These are phyloP conservation scores for Lissocephala sabroskyi DNA, from an alignment of 2,888 invertebrate genomes.

Conservation along the genomic window DNA sequence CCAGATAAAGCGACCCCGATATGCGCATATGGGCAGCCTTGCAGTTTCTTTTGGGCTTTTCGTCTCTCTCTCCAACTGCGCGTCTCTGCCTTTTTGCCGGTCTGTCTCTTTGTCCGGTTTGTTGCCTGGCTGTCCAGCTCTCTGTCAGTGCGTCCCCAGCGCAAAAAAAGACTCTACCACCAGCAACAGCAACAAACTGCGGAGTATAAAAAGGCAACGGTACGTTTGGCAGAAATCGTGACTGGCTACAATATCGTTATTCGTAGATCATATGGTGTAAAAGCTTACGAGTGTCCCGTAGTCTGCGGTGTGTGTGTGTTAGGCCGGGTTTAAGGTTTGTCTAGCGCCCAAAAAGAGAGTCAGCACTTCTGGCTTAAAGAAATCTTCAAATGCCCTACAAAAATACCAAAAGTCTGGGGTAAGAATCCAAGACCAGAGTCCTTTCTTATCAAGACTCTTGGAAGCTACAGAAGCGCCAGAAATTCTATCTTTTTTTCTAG, in stretches of 20 bases:
- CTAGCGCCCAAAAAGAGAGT: constrained; percentile 28
- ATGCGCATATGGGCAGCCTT: constrained; percentile 61
- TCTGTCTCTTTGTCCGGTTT: constrained; percentile 11
- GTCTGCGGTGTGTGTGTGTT: constrained; percentile 13
- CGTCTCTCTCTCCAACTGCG: too few relatives aligned
- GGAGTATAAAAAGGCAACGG: constrained; percentile 43
- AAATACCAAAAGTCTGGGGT: too few relatives aligned
- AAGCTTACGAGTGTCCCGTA: constrained; percentile 39
- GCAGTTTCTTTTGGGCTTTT: constrained; percentile 25
- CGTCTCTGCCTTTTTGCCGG: too few relatives aligned
- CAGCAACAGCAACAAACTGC: constrained; percentile 17
- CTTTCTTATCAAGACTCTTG: too few relatives aligned
- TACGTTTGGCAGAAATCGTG: constrained; percentile 69
- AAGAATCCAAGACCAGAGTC: too few relatives aligned
- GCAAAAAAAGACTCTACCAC: constrained; percentile 8
- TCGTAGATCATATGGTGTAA: constrained; percentile 67
- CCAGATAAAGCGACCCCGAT: constrained; percentile 40
- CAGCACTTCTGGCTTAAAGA: too few relatives aligned
- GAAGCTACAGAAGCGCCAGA: too few relatives aligned
- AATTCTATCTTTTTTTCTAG: too few relatives aligned
- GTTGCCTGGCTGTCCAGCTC: constrained; percentile 16
- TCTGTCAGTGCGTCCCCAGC: constrained; percentile 16
- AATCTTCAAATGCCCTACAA: too few relatives aligned
- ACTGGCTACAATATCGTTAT: constrained; percentile 70
- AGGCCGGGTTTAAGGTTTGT: constrained; percentile 37